Conservation (phyloP, 2,113 vertebrate species). For the Pluvianellus socialis region DNA sequence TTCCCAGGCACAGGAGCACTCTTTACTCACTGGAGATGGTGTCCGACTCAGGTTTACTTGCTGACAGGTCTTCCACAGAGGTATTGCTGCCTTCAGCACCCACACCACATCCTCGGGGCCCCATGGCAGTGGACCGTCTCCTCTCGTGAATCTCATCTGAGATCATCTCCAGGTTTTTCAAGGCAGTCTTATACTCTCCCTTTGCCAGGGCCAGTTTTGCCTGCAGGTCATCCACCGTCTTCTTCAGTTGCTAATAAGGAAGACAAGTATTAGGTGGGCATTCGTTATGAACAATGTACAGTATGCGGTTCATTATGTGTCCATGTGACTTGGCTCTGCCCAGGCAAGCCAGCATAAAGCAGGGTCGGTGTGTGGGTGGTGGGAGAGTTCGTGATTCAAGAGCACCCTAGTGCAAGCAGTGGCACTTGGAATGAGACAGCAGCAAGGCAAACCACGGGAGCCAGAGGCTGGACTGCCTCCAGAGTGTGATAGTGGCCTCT, state of each 20-base stretch:
- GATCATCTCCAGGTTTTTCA: slow-evolving; percentile 95
- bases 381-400: background rate
- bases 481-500: accelerated
- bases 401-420: background rate
- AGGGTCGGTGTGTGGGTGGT: too few relatives aligned
- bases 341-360: background rate
- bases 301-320: accelerated
- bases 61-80: slow-evolving; percentile 77
- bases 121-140: slow-evolving; percentile 84
- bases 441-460: accelerated
- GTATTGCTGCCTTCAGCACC: slow-evolving; percentile 85
- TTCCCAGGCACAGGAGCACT: accelerated
- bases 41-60: slow-evolving; percentile 83
- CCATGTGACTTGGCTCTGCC: background rate
- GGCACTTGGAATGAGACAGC: background rate
- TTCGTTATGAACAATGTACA: accelerated
- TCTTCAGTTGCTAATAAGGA: slow-evolving; percentile 89
- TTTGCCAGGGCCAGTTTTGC: slow-evolving; percentile 88
- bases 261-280: background rate
- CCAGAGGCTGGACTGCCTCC: background rate
- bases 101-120: slow-evolving; percentile 88
- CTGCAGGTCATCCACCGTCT: slow-evolving; percentile 93
- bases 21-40: slow-evolving; percentile 86
- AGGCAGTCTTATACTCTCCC: slow-evolving; percentile 89
- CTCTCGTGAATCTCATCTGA: slow-evolving; percentile 96